Percentiles rank a stretch among this genome's conserved stretches.
phyloP scores from a whole-genome alignment of 2,113 vertebrate species.

The Peromyscus californicus region DNA sequence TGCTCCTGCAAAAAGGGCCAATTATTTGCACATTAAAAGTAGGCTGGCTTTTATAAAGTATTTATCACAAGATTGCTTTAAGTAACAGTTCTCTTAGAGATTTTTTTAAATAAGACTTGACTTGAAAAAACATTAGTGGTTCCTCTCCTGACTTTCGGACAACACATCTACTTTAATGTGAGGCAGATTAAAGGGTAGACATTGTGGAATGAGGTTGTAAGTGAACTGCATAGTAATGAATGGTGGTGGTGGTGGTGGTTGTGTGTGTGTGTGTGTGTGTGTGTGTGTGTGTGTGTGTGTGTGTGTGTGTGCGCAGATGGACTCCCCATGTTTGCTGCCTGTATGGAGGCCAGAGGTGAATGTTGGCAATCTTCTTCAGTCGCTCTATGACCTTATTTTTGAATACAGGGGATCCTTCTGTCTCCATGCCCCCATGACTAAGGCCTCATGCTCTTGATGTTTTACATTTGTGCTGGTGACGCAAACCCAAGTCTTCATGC shows the following conservation, averaged over 20 bases:
- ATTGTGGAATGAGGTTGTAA: conserved; percentile 65
- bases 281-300: background rate
- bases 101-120: conserved; percentile 69
- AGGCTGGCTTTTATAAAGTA: conserved; percentile 61
- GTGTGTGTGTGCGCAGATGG: background rate
- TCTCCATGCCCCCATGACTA: background rate
- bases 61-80: conserved; percentile 69
- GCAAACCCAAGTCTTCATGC: background rate
- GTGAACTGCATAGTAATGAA: conserved; percentile 50
- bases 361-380: background rate
- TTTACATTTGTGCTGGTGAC: background rate
- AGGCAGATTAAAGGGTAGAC: conserved; percentile 14
- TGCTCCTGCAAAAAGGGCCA: background rate
- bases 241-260: background rate
- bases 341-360: background rate
- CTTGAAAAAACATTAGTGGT: conserved; percentile 69
- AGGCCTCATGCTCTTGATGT: background rate
- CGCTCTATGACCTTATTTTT: background rate
- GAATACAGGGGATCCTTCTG: background rate
- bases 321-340: background rate
- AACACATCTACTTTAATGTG: conserved; percentile 10
- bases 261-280: background rate
- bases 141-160: conserved; percentile 43
- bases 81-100: conserved; percentile 53
- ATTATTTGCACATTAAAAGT: conserved; percentile 59